Conservation (phyloP, 2,113 vertebrate genomes). For the Halcyon malimbica region DNA sequence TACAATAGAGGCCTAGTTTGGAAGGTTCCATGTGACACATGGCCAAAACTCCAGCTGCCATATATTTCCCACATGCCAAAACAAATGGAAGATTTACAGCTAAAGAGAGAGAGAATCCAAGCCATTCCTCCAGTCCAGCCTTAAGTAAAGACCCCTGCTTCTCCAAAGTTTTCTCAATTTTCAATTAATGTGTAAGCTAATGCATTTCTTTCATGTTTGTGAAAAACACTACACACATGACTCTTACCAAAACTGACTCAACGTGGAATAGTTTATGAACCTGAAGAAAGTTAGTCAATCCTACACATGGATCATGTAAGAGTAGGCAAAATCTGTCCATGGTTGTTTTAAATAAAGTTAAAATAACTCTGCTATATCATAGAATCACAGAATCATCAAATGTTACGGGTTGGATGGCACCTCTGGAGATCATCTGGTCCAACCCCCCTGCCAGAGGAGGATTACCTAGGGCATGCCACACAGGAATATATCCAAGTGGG, state of each 20-base stretch:
- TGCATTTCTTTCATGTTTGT: not conserved
- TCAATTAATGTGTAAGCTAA: not conserved
- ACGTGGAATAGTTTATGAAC: not conserved
- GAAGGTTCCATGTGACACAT: not conserved
- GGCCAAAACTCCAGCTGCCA: not conserved
- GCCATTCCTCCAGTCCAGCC: not conserved
- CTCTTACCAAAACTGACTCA: not conserved
- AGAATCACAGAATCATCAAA: no score
- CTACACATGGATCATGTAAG: not conserved
- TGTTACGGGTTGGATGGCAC: no score
- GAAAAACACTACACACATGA: not conserved
- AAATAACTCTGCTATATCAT: not conserved
- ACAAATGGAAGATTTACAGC: not conserved
- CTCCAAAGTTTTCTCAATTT: not conserved
- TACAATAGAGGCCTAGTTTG: not conserved
- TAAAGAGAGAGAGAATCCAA: not conserved
- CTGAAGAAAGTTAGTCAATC: not conserved
- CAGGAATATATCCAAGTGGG: no score
- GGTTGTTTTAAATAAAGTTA: not conserved
- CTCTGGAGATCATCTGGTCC: no score
- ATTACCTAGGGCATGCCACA: no score
- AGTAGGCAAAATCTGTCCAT: not conserved
- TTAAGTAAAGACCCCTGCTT: not conserved
- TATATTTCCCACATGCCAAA: not conserved
- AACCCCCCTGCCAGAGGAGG: no score